Evolutionary conservation across 2,113 vertebrate genomes (phyloP).

Genomic region (Eurystomus gularis): DNA sequence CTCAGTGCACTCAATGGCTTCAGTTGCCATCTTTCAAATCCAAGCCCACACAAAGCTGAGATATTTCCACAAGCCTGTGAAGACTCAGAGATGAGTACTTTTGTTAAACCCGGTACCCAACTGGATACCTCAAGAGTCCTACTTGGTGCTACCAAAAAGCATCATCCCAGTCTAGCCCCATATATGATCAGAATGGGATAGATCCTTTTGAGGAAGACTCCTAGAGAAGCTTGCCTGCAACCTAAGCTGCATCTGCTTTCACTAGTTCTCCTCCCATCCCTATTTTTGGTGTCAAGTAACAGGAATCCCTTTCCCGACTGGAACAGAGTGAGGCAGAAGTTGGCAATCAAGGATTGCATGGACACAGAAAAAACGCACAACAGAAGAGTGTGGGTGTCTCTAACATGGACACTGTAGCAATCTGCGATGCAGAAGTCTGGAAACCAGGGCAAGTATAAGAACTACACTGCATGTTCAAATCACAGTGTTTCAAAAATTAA

Average conservation of each 20-base stretch:
- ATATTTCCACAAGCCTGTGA: neutral
- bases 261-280: neutral
- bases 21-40: neutral
- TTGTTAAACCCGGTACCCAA: neutral
- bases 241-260: neutral
- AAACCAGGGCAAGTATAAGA: neutral
- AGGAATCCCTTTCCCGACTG: neutral
- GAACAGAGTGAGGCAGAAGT: neutral
- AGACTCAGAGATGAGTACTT: neutral
- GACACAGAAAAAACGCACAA: neutral
- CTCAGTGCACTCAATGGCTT: neutral
- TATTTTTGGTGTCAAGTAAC: neutral
- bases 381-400: neutral
- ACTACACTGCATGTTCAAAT: neutral
- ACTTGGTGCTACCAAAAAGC: neutral
- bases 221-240: neutral
- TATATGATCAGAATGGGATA: neutral
- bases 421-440: neutral
- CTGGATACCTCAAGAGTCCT: neutral
- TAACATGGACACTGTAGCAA: neutral
- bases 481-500: neutral
- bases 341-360: accelerated
- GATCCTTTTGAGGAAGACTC: neutral
- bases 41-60: neutral
- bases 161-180: neutral